Evolutionary conservation across 2,797 vertebrate species (phyloP).

Genomic region (Clamator glandarius): DNA sequence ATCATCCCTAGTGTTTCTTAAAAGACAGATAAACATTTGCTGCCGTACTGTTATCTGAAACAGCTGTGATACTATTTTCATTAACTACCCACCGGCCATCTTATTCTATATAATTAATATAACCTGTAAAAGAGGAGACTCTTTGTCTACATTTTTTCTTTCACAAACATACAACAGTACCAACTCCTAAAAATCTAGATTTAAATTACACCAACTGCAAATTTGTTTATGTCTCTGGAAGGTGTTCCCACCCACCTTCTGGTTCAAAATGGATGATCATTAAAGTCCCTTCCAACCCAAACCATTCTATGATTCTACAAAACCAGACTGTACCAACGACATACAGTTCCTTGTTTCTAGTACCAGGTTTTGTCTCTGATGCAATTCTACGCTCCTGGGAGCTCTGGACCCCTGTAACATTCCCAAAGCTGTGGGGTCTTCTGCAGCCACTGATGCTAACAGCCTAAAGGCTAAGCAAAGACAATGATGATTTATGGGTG

Average conservation of each 20-base stretch:
- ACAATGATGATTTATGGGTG: not conserved
- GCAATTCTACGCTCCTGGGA: not conserved
- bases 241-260: too few relatives aligned
- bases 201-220: not conserved
- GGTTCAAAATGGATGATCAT: too few relatives aligned
- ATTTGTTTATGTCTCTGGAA: not conserved
- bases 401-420: not conserved
- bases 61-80: not conserved
- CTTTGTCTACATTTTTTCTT: not conserved
- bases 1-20: not conserved
- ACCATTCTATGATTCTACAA: too few relatives aligned
- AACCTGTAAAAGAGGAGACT: not conserved
- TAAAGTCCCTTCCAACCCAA: too few relatives aligned
- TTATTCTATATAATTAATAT: not conserved
- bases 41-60: not conserved
- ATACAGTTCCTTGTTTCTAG: not conserved
- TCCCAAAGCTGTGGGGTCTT: not conserved
- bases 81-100: not conserved
- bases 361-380: not conserved
- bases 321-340: not conserved
- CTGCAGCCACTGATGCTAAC: not conserved
- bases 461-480: not conserved
- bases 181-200: not conserved
- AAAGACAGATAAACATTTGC: not conserved
- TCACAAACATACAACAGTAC: not conserved